Evolutionary conservation across 2,888 invertebrate genomes (phyloP).

Genomic region (Agrypnus murinus): DNA sequence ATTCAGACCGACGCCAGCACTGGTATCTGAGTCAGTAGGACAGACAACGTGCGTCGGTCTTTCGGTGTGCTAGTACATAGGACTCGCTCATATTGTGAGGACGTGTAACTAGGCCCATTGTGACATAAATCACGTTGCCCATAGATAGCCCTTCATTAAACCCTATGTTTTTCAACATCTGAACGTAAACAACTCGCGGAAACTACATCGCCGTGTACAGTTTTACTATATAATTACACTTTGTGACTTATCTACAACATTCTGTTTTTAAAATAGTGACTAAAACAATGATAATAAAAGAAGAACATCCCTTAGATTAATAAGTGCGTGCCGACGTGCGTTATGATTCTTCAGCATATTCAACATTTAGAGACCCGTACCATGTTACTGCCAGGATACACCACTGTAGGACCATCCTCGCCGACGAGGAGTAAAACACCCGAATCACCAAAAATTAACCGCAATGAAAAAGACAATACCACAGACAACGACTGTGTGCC

Average conservation of each 20-base stretch:
- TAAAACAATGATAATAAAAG: constrained; percentile 33
- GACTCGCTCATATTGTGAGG: constrained; percentile 69
- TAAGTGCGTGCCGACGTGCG: constrained; percentile 46
- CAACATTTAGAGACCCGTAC: constrained; percentile 56
- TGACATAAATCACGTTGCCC: constrained; percentile 47
- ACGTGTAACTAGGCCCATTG: constrained; percentile 46
- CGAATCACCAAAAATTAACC: constrained; percentile 54
- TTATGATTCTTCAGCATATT: constrained; percentile 66
- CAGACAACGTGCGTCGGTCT: constrained; percentile 66
- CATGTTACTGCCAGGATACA: constrained; percentile 55
- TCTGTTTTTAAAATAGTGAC: constrained; percentile 22
- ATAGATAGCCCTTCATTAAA: background rate
- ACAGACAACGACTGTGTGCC: constrained; percentile 75
- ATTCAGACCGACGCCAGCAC: constrained; percentile 73
- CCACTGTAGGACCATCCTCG: constrained; percentile 48
- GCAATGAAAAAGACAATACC: constrained; percentile 43
- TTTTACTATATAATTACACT: background rate
- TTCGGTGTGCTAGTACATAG: constrained; percentile 70
- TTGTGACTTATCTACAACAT: constrained; percentile 16
- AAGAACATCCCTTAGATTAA: constrained; percentile 24
- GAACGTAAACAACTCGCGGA: constrained; percentile 1
- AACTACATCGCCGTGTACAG: background rate
- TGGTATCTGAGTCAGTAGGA: constrained; percentile 80
- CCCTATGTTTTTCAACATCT: background rate
- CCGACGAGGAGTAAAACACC: constrained; percentile 58